Percentiles rank a stretch among this genome's conserved stretches.
Conservation (phyloP, 2,888 invertebrate genomes). For the Aelia acuminata region DNA sequence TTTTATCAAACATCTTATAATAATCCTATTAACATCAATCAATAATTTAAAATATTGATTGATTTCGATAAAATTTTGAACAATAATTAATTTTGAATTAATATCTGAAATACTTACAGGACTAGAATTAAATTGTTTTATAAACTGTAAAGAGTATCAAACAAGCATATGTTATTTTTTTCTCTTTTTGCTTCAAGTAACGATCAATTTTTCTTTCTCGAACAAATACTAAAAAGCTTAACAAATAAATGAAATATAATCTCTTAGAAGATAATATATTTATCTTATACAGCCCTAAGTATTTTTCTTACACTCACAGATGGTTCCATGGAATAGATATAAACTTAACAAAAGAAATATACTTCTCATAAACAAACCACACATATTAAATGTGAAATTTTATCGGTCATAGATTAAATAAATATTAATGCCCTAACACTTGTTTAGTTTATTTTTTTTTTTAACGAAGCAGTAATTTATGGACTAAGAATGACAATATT, state of each 20-base stretch:
- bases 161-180: slow-evolving; percentile 39
- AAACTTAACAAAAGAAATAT: slow-evolving; percentile 56
- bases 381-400: slow-evolving; percentile 1
- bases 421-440: slow-evolving; percentile 50
- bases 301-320: slow-evolving; percentile 48
- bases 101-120: slow-evolving; percentile 45
- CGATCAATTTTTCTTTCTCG: neutral
- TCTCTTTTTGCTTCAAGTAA: slow-evolving; percentile 35
- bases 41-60: neutral
- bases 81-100: slow-evolving; percentile 44
- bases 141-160: slow-evolving; percentile 37
- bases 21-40: slow-evolving; percentile 32
- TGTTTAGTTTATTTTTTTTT: neutral
- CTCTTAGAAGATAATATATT: slow-evolving; percentile 51
- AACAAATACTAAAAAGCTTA: slow-evolving; percentile 44
- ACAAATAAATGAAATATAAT: slow-evolving; percentile 54
- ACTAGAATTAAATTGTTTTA: slow-evolving; percentile 49
- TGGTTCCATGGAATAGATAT: slow-evolving; percentile 21
- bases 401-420: slow-evolving; percentile 51
- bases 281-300: slow-evolving; percentile 52
- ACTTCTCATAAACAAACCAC: slow-evolving; percentile 58
- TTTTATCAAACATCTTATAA: slow-evolving; percentile 35
- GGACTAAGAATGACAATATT: slow-evolving; percentile 17
- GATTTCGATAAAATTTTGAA: slow-evolving; percentile 37
- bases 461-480: slow-evolving; percentile 47